A percentile compares a stretch with the other conserved stretches of the same genome.
phyloP scores from a whole-genome alignment of 2,888 invertebrate species.

The Leptinotarsa rubiginosa region DNA sequence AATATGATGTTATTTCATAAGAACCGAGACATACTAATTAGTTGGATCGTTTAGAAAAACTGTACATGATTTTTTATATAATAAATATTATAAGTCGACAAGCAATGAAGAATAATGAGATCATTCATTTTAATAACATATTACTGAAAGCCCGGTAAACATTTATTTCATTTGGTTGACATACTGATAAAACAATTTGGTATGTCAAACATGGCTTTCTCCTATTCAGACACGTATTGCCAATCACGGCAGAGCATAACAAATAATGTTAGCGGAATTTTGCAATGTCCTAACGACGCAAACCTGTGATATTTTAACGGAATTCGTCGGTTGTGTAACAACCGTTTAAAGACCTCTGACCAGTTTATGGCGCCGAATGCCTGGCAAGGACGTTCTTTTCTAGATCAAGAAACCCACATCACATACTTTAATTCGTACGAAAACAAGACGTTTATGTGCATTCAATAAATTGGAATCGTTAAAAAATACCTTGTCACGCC shows the following conservation, averaged over 20 bases:
- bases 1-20: too few species aligned
- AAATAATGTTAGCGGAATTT: neutral
- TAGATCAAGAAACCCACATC: slow-evolving; percentile 26
- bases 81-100: too few species aligned
- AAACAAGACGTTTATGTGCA: slow-evolving; percentile 14
- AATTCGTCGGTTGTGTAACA: slow-evolving; percentile 2
- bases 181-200: neutral
- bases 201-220: neutral
- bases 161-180: too few species aligned
- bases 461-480: slow-evolving; percentile 1
- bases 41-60: too few species aligned
- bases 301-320: neutral
- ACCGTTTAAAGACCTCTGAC: slow-evolving; percentile 14
- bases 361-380: slow-evolving; percentile 25
- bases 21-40: too few species aligned
- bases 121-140: neutral
- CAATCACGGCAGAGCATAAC: neutral
- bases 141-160: too few species aligned
- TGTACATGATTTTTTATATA: too few species aligned
- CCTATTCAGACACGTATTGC: neutral
- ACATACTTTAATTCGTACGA: slow-evolving; percentile 11
- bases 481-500: neutral
- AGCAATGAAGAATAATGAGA: neutral
- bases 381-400: slow-evolving; percentile 26
- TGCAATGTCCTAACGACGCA: slow-evolving; percentile 13